Base-by-base conservation (phyloP, 1,140 invertebrate species). In the Ostrea edulis region DNA sequence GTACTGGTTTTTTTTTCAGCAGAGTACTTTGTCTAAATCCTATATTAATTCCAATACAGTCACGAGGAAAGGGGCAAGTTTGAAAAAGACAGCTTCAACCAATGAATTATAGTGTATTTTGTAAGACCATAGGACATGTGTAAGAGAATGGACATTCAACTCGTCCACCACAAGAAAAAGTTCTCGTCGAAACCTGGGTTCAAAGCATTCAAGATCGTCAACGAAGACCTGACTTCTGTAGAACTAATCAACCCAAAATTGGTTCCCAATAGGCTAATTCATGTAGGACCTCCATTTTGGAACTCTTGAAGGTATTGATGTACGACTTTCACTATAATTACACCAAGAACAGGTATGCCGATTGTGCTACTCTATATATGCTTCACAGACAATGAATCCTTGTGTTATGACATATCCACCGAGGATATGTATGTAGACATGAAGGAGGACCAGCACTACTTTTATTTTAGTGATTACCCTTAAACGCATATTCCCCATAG, bases 61-160 rank as follows among this genome's bases (percentile, higher is more conserved):
- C 8, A 85, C 93, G 51, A 88, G 95, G 91, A 93, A 81, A 89
- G 2, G 1, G 65, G 93, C 95, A 17, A 94, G 89, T 95, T 85
- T 96, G 87, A 86, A 96, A 96, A 92, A 86, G 95, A 9, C 5
- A 2, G 1, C 5, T 1, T 44, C 35, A 44, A 44, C 35, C 5
- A 1, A 44, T 44, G 35, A 95, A 94, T 86, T 95, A 95, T 88
- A 83, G 90, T 17, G 90, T 95, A 95, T 95, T 92, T 87, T 88
- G 88, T 4, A 89, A 90, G n/a, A 68, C 68, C 20, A 86, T 86
- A 65, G 62, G 55, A 11, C 4, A 65, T 25, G 4, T 81, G 12
- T 4, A 77, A 83, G 8, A 58, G 87, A 1, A 35, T 81, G 44
- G 55, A 88, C 25, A 77, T 90, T 25, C 22, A 86, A 51, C 52